Evolutionary conservation across 2,888 invertebrate genomes (phyloP).

Genomic region (Tetheella fluctuosa): DNA sequence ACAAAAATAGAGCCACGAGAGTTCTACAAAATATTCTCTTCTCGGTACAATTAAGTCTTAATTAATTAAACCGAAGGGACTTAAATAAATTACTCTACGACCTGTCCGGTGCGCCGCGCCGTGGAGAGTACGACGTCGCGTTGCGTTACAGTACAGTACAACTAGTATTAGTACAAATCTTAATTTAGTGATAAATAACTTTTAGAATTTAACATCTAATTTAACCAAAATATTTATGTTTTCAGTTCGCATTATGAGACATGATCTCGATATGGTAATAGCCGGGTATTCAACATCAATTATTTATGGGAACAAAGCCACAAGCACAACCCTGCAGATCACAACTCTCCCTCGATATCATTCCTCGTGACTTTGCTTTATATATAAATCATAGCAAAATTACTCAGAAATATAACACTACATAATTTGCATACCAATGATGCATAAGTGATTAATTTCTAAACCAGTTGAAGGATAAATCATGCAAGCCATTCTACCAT

Average conservation of each 20-base stretch:
- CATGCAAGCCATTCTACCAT: neutral
- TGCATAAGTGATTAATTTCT: neutral
- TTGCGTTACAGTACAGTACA: conserved; percentile 17
- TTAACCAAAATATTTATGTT: neutral
- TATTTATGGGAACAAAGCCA: neutral
- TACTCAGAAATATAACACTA: neutral
- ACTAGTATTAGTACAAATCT: conserved; percentile 20
- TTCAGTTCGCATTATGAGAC: neutral
- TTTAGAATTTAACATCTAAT: conserved; percentile 18
- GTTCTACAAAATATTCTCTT: conserved; percentile 60
- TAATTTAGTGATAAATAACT: conserved; percentile 36
- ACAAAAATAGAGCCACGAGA: conserved; percentile 73
- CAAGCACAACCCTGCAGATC: neutral
- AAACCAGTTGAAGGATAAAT: neutral
- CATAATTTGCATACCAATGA: neutral
- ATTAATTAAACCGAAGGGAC: conserved; percentile 53
- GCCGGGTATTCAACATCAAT: neutral
- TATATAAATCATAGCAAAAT: neutral
- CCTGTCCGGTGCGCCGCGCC: neutral
- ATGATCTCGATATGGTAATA: neutral
- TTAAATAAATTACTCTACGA: conserved; percentile 46
- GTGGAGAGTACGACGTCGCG: conserved; percentile 17
- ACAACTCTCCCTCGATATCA: neutral
- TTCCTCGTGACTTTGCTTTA: neutral
- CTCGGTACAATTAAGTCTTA: conserved; percentile 61